Evolutionary conservation across 1,140 invertebrate species (phyloP), one percentile per base, ranked within the genome.

Genomic region (Subanguina moxae): DNA sequence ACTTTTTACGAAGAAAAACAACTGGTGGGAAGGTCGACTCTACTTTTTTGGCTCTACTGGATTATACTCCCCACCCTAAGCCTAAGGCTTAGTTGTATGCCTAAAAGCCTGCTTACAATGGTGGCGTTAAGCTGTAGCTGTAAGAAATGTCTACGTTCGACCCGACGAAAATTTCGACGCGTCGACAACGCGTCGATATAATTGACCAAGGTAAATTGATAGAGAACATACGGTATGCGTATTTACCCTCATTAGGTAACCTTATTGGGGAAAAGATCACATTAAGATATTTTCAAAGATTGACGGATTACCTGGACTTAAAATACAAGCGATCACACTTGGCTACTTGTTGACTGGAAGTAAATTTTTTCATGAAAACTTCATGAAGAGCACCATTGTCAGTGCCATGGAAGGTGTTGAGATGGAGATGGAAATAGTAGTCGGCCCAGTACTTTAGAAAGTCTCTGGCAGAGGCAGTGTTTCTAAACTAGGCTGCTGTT

Each of bases 351-450:
- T 52, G n/a, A 21, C 23, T 52, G 8, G 48, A 7, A 21, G 48
- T 15, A 25, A 52, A 52, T 25, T 52, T 52, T 3, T 52, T 3
- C 48, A 52, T 52, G 17, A 52, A 52, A 7, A 52, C 23, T 52
- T 52, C 74, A 63, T 72, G 66, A 38, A 74, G 57, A 21, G 73
- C 73, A 19, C 74, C 73, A 59, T 74, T 74, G 48, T 74, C 73
- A 13, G 73, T 75, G 21, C 73, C 74, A 61, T 74, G 73, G 43
- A 70, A 65, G 1, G 66, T 73, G 23, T 72, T 38, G 1, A 64
- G 59, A 27, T 72, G 23, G 3, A 52, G 8, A 15, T 52, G 23
- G 17, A 52, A 52, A 15, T 52, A 72, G 52, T 75, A 75, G 27
- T 67, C 38, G 9, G 67, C 62, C 73, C 73, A 74, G 8, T 48